phyloP scores from a whole-genome alignment of 2,113 vertebrate genomes.

The Cardinalis cardinalis region DNA sequence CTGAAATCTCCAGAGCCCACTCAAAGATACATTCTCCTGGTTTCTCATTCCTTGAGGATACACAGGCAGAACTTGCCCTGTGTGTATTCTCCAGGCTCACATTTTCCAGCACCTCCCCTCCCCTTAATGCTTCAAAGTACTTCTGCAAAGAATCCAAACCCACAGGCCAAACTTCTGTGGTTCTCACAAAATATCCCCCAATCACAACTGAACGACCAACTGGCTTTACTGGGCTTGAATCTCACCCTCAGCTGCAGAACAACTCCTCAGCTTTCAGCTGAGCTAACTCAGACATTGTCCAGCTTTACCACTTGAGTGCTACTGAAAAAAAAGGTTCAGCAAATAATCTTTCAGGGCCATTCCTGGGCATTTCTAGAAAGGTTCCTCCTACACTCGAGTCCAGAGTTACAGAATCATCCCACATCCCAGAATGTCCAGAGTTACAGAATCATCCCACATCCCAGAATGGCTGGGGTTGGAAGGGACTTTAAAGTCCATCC shows the following conservation, averaged over 20 bases:
- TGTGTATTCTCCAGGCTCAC: not conserved
- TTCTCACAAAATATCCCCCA: not conserved
- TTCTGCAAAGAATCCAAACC: not conserved
- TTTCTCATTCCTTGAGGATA: not conserved
- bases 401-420: not conserved
- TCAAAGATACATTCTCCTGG: not conserved
- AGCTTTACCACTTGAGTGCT: not conserved
- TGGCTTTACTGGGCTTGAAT: not conserved
- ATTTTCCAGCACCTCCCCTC: not conserved
- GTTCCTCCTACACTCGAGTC: not conserved
- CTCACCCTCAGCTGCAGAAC: not conserved
- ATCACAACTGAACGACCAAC: not conserved
- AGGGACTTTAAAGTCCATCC: not conserved
- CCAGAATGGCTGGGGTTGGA: not conserved
- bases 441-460: not conserved
- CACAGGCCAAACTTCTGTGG: not conserved
- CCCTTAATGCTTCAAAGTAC: not conserved
- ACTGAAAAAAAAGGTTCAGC: accelerated
- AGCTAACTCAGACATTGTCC: not conserved
- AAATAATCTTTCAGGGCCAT: accelerated
- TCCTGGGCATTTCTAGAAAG: not conserved
- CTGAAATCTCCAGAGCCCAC: not conserved
- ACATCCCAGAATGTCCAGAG: not conserved
- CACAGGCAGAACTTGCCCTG: not conserved
- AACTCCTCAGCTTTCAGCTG: not conserved